Conservation (phyloP, 2,113 vertebrate genomes). For the Mastomys coucha region DNA sequence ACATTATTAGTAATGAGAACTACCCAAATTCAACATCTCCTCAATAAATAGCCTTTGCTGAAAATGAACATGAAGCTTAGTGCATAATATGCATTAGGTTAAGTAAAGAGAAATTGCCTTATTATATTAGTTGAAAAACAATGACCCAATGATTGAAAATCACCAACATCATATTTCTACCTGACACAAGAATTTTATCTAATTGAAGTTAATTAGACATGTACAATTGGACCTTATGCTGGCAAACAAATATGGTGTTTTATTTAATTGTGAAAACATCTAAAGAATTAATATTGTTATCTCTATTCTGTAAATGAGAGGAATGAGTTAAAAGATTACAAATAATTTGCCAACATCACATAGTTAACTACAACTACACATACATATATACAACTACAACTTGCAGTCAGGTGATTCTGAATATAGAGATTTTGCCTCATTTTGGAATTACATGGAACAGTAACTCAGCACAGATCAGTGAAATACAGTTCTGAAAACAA, state of each 20-base stretch:
- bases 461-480: not conserved
- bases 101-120: not conserved
- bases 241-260: not conserved
- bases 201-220: constrained; percentile 16
- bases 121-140: not conserved
- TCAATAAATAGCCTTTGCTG: not conserved
- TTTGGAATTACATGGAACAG: constrained; percentile 15
- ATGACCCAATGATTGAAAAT: not conserved
- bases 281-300: not conserved
- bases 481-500: not conserved
- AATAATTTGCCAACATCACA: not conserved
- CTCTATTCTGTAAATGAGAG: not conserved
- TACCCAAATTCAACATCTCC: not conserved
- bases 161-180: not conserved
- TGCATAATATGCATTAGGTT: not conserved
- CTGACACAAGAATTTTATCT: not conserved
- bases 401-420: not conserved
- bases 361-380: not conserved
- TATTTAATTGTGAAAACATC: constrained; percentile 22
- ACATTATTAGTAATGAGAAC: not conserved
- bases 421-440: not conserved
- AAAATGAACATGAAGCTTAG: not conserved
- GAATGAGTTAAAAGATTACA: not conserved
- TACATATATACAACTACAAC: not conserved
- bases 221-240: not conserved